Evolutionary conservation across 2,797 vertebrate genomes (phyloP), one percentile per base, ranked within the genome.

Genomic region (Phoebastria nigripes): DNA sequence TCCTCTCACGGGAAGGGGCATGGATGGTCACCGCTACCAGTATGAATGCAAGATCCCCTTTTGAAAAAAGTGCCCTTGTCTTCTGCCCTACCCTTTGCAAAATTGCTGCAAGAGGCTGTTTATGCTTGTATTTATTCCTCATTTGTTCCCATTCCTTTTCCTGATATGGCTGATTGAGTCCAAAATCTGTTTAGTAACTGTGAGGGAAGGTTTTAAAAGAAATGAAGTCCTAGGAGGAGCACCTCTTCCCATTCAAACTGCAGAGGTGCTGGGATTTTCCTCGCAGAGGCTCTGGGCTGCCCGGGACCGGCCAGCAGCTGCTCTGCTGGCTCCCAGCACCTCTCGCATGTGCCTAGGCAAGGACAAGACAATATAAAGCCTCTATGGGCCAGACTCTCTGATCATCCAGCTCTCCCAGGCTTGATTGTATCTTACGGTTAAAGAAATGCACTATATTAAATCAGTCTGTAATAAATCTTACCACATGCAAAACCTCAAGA

Each of bases 401-500:
- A 67, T 80, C 41, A 74, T 41, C 66, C 56, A 70, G 31, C 51
- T 86, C 72, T 80, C 52, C 81, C 72, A 52, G 66, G 84, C 66
- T 96, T 87, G 63, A 90, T 73, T 92, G 67, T 94, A 85, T 76
- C 61, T 84, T 84, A 84, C 6, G 35, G 39, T 54, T 73, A 80
- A 96, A 97, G 69, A 93, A 87, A 62, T 79, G 52, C 26, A 79
- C 79, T 26, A 6, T 49, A 77, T 72, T 78, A 71, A 79, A 83
- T 69, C 29, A 21, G 11, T 78, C 80, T 59, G 31, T 37, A 78
- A 69, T 49, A 69, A 37, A 66, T 69, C 20, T 91, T 70, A 90
- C 63, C 80, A 55, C 86, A 54, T 66, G 83, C 69, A 85, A 92
- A 97, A 93, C 67, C 66, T 96, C 93, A 93, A 90, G 95, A 73